Evolutionary conservation across 2,888 invertebrate species (phyloP).

Genomic region (Xylota segnis): DNA sequence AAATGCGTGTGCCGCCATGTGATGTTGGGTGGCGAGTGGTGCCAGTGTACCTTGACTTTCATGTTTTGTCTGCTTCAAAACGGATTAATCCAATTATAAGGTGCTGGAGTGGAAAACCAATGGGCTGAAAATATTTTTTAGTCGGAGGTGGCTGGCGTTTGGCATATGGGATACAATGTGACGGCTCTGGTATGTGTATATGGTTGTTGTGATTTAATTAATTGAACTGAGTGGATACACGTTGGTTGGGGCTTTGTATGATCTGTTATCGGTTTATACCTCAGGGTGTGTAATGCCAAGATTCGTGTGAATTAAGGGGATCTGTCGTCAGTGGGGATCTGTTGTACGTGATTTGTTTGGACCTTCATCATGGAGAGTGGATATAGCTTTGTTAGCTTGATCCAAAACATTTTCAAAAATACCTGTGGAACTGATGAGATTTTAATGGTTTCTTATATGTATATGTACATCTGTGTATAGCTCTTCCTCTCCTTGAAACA

Average conservation of each 20-base stretch:
- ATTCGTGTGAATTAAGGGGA: background rate
- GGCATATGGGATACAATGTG: conserved; percentile 3
- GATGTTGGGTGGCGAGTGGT: conserved; percentile 27
- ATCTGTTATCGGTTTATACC: conserved; percentile 2
- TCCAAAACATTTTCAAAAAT: too few relatives aligned
- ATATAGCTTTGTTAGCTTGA: too few relatives aligned
- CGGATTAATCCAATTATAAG: conserved; percentile 33
- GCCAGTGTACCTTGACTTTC: conserved; percentile 25
- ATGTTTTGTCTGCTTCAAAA: conserved; percentile 22
- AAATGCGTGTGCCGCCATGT: conserved; percentile 44
- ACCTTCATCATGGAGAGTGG: too few relatives aligned
- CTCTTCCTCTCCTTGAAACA: too few relatives aligned
- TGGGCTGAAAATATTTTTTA: background rate
- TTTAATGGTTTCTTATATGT: too few relatives aligned
- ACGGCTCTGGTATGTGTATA: background rate
- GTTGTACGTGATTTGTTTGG: too few relatives aligned
- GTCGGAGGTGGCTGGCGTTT: conserved; percentile 3
- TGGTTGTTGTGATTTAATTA: conserved; percentile 17
- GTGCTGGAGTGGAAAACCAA: background rate
- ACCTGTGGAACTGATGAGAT: too few relatives aligned
- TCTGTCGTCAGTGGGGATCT: background rate
- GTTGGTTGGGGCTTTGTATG: background rate
- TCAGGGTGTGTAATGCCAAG: background rate
- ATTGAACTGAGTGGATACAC: background rate
- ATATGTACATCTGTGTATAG: too few relatives aligned